Percentiles rank a stretch among this genome's conserved stretches.
These are phyloP conservation scores for Mesoligia furuncula DNA, from an alignment of 2,888 invertebrate species.

Conservation along the genomic window DNA sequence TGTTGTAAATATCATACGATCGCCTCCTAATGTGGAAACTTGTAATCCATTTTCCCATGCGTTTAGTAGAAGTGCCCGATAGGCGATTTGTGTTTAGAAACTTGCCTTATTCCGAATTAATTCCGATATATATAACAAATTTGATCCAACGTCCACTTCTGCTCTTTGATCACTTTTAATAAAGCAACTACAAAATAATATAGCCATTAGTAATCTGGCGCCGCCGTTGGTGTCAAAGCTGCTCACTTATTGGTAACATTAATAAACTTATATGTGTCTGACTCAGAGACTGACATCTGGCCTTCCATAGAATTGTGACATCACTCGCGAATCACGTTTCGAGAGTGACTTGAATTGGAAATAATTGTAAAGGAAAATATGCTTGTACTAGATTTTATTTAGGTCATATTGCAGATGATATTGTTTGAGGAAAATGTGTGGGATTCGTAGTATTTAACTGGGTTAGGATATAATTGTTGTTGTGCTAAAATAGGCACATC, in stretches of 20 bases:
- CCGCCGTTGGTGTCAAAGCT: slow-evolving; percentile 58
- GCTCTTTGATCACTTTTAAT: background rate
- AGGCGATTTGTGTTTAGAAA: background rate
- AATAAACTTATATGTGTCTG: slow-evolving; percentile 69
- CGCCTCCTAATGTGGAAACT: background rate
- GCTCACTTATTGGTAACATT: slow-evolving; percentile 67
- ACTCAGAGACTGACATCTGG: slow-evolving; percentile 75
- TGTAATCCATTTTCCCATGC: background rate
- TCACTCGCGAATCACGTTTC: slow-evolving; percentile 68
- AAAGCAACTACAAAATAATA: slow-evolving; percentile 7
- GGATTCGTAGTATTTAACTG: slow-evolving; percentile 34
- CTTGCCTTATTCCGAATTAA: background rate
- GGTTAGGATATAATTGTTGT: slow-evolving; percentile 21
- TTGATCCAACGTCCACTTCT: background rate
- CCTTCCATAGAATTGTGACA: slow-evolving; percentile 74
- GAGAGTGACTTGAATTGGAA: slow-evolving; percentile 59
- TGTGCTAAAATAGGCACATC: background rate
- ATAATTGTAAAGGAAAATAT: slow-evolving; percentile 61
- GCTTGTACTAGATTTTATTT: slow-evolving; percentile 66
- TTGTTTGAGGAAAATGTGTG: slow-evolving; percentile 54
- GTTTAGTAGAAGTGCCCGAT: background rate
- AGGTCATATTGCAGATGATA: slow-evolving; percentile 62
- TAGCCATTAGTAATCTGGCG: slow-evolving; percentile 47
- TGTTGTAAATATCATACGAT: background rate
- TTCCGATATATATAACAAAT: background rate